Percentiles rank a stretch among this genome's conserved stretches.
Evolutionary conservation across 2,797 vertebrate species (phyloP).

Genomic region (Borostomias antarcticus): DNA sequence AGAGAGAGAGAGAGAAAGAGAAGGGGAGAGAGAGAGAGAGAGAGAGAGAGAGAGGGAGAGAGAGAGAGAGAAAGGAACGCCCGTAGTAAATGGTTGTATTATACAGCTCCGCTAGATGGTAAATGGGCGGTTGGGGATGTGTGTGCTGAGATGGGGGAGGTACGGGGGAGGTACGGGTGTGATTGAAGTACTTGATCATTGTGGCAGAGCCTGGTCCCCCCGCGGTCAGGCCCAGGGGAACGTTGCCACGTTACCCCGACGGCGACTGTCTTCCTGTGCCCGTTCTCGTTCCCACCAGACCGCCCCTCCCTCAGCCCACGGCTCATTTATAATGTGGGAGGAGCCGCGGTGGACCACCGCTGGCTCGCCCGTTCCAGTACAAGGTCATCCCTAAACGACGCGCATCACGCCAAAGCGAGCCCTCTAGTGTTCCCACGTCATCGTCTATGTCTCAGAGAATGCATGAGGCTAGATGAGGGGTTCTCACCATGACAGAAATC

Average conservation of each 20-base stretch:
- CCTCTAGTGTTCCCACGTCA: background rate
- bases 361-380: background rate
- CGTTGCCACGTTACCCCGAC: background rate
- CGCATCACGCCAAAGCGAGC: background rate
- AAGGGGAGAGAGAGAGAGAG: constrained; percentile 7
- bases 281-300: background rate
- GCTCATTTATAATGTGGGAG: background rate
- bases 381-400: background rate
- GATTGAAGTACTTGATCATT: background rate
- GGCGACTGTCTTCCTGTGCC: background rate
- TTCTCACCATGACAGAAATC: background rate
- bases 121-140: background rate
- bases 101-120: background rate
- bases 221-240: background rate
- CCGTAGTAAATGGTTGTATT: background rate
- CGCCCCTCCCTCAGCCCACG: background rate
- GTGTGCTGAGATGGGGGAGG: background rate
- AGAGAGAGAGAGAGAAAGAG: background rate
- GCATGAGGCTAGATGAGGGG: background rate
- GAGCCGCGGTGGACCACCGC: background rate
- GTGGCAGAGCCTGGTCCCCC: background rate
- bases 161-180: background rate
- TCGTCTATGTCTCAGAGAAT: background rate
- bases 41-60: background rate
- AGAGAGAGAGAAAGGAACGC: background rate